Evolutionary conservation across 2,113 vertebrate genomes (phyloP), one percentile per base, ranked within the genome.

Genomic region (Sinosuthora webbiana): DNA sequence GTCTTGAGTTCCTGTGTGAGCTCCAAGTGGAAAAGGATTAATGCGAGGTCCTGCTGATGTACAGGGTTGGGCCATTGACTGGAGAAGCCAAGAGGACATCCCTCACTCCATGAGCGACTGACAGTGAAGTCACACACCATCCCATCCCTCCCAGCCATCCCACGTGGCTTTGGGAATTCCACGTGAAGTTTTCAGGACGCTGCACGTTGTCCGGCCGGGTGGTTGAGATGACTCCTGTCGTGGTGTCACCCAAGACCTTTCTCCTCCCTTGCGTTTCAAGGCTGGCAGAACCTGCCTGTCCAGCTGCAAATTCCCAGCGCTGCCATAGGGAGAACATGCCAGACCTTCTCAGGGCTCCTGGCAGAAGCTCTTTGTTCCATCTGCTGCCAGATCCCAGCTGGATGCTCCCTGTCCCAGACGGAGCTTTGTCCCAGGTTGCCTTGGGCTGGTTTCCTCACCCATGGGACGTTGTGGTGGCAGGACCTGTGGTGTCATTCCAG

Each of bases 181-280:
- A 37, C 1, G 0, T 10, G 53, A 45, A 49, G 33, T 37, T 62
- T 77, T 62, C 41, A 6, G 59, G 47, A 13, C 4, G 7, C 44
- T 53, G 6, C 13, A 1, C 0, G 3, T 4, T 52, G 42, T n/a
- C 49, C 49, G 31, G 3, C 35, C 67, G 2, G 15, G 35, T 7
- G 31, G 47, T 31, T 52, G 47, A 31, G 35, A 31, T 27, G 23
- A 2, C 27, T 70, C 67, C 67, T 30, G 27, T 23, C 15, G 13
- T 31, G 68, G 47, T 52, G 27, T 23, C 68, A 39, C 20, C 42
- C 64, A n/a, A 25, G 64, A n/a, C 44, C 64, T 67, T 13, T 47
- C 44, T 27, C 2, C 33, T 47, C 44, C 33, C 12, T 7, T 13
- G 64, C 5, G 0, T 41, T 41, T 12, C 28, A 24, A 41, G 50